phyloP scores from a whole-genome alignment of 2,888 invertebrate genomes.

The Lamellibrachia columna region DNA sequence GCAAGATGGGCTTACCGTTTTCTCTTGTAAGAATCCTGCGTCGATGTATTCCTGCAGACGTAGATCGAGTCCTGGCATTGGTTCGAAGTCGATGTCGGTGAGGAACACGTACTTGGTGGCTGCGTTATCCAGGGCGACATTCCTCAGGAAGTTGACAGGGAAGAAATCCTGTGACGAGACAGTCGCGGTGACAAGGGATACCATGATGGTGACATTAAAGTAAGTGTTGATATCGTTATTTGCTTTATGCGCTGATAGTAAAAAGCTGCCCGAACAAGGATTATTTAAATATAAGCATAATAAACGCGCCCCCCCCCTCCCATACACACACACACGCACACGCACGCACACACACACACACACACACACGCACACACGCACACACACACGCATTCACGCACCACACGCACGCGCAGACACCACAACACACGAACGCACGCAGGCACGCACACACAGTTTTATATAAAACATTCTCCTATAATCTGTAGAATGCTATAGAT shows the following conservation, averaged over 20 bases:
- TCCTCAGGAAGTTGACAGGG: slow-evolving; percentile 13
- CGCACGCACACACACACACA: no score
- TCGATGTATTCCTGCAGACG: slow-evolving; percentile 18
- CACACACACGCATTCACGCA: no score
- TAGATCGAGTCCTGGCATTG: background rate
- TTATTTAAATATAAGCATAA: no score
- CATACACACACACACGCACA: no score
- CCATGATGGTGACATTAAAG: background rate
- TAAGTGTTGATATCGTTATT: background rate
- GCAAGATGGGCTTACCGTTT: background rate
- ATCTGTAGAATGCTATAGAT: no score
- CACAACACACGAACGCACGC: no score
- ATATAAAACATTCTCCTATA: no score
- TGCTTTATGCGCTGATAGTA: background rate
- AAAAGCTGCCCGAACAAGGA: no score
- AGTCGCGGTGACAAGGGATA: background rate
- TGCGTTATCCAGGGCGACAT: slow-evolving; percentile 18
- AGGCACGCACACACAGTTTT: no score
- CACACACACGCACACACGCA: no score
- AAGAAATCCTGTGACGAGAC: background rate
- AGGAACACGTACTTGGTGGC: slow-evolving; percentile 18
- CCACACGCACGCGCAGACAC: no score
- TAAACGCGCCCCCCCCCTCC: no score
- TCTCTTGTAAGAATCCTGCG: slow-evolving; percentile 1
- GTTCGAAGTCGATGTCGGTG: slow-evolving; percentile 20